A percentile compares a stretch with the other conserved stretches of the same genome.
Conservation (phyloP, 2,113 vertebrate species). For the Dolichallabes microphthalmus region DNA sequence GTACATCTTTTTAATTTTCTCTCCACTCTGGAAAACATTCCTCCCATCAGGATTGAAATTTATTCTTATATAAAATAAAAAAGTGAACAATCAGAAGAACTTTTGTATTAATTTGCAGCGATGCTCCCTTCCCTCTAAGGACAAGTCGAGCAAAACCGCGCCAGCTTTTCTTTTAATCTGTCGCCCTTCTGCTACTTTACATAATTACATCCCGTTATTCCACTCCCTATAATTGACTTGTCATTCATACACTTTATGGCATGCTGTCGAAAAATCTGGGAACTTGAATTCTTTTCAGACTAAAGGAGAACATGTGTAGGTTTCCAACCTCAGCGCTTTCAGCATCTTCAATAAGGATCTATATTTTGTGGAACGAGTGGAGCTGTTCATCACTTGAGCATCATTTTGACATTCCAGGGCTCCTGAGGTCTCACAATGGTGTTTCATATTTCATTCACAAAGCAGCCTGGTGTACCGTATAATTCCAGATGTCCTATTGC, state of each 20-base stretch:
- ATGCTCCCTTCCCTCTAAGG: not conserved
- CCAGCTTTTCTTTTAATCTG: conserved; percentile 17
- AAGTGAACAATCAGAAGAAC: not conserved
- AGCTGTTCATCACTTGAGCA: conserved; percentile 7
- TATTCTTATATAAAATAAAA: not conserved
- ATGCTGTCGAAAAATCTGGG: not conserved
- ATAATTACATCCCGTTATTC: conserved; percentile 15
- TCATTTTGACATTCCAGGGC: conserved; percentile 7
- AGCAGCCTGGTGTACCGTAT: conserved; percentile 20
- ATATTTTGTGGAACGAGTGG: not conserved
- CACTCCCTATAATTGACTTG: conserved; percentile 22
- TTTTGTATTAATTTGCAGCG: not conserved
- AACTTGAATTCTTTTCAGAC: not conserved
- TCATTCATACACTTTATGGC: conserved; percentile 7
- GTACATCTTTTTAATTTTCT: not conserved
- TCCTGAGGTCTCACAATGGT: not conserved
- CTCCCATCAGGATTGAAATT: not conserved
- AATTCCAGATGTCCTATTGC: conserved; percentile 30
- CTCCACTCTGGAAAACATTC: not conserved
- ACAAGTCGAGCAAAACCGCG: not conserved
- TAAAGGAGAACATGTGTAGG: not conserved
- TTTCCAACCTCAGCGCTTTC: not conserved
- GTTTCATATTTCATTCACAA: conserved; percentile 31
- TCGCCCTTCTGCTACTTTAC: not conserved
- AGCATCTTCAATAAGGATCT: not conserved